Evolutionary conservation across 2,113 vertebrate species (phyloP).

Genomic region (Gymnarchus niloticus): DNA sequence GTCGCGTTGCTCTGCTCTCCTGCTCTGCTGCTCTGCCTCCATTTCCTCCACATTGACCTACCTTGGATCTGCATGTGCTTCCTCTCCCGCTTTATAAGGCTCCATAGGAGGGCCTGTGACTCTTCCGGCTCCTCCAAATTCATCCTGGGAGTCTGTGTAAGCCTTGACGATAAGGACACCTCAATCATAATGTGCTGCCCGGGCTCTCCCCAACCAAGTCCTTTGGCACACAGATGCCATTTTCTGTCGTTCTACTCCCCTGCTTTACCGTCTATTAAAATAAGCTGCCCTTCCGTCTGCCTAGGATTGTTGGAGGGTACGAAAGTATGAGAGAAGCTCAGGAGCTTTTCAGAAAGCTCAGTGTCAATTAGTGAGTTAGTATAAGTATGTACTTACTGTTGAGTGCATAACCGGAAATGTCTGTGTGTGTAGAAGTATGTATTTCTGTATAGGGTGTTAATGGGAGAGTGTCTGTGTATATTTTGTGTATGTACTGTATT

Average conservation of each 20-base stretch:
- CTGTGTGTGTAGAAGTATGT: constrained; percentile 5
- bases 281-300: neutral
- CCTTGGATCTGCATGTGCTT: too few relatives aligned
- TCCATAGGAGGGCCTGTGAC: neutral
- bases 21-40: neutral
- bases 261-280: neutral
- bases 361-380: too few relatives aligned
- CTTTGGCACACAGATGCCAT: neutral
- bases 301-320: neutral
- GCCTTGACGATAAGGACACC: neutral
- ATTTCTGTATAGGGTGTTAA: neutral
- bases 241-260: neutral
- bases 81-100: neutral
- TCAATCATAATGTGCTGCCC: neutral
- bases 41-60: neutral
- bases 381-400: too few relatives aligned
- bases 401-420: neutral
- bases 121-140: neutral
- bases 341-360: neutral
- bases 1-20: too few relatives aligned
- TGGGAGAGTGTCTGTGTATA: neutral
- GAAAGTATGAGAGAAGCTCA: neutral
- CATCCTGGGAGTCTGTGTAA: neutral
- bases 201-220: neutral
- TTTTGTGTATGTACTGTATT: neutral